Evolutionary conservation across 2,888 invertebrate genomes (phyloP).

Genomic region (Tridacna crocea): DNA sequence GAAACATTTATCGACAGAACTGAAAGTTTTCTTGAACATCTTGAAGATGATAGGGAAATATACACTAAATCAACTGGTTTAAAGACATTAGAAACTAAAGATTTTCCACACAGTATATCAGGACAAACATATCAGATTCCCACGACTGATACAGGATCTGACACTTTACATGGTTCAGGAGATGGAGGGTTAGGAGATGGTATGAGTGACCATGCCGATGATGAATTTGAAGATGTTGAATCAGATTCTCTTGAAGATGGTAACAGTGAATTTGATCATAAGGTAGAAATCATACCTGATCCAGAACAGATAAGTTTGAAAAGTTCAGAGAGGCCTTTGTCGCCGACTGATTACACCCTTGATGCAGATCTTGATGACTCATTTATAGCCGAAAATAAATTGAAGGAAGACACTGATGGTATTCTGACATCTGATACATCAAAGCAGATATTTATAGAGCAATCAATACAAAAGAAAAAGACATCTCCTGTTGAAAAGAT

Average conservation of each 20-base stretch:
- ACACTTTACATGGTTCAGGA: not conserved
- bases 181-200: not conserved
- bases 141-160: not conserved
- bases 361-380: conserved; percentile 75
- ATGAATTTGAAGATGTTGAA: conserved; percentile 42
- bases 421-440: conserved; percentile 77
- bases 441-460: conserved; percentile 81
- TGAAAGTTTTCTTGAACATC: conserved; percentile 61
- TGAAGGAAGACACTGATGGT: conserved; percentile 65
- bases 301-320: conserved; percentile 55
- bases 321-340: conserved; percentile 73
- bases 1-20: conserved; percentile 64
- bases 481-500: conserved; percentile 25
- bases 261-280: conserved; percentile 50
- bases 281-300: conserved; percentile 29
- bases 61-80: conserved; percentile 1
- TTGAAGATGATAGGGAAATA: conserved; percentile 32
- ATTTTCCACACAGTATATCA: conserved; percentile 1
- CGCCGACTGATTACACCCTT: conserved; percentile 79
- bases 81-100: not conserved
- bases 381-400: conserved; percentile 41
- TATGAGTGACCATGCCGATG: conserved; percentile 1
- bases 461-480: conserved; percentile 67
- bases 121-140: conserved; percentile 7
- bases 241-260: conserved; percentile 55